Conservation (phyloP, 2,797 vertebrate species). For the Tokudaia tokunoshimensis region DNA sequence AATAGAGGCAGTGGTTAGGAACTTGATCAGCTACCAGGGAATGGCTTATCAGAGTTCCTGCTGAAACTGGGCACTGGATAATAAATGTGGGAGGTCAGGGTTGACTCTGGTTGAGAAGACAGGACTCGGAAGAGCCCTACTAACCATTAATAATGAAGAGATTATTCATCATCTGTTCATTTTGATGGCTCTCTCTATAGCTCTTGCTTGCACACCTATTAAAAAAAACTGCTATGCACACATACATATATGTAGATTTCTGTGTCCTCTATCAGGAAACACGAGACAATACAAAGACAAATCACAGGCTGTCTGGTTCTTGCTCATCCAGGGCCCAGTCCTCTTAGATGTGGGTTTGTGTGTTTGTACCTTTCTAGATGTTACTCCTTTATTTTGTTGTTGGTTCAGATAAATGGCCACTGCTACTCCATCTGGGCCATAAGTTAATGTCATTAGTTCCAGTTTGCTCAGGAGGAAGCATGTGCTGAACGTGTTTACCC, state of each 20-base stretch:
- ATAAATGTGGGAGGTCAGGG: background rate
- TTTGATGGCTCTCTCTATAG: background rate
- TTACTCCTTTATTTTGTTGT: background rate
- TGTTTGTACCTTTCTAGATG: background rate
- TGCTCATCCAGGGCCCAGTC: background rate
- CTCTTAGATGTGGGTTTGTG: background rate
- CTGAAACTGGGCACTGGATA: background rate
- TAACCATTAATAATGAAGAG: background rate
- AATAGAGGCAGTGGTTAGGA: background rate
- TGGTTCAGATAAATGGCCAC: background rate
- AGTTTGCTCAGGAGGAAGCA: background rate
- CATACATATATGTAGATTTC: fast-evolving
- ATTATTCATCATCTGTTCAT: background rate
- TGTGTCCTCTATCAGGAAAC: background rate
- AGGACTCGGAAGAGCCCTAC: background rate
- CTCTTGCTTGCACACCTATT: background rate
- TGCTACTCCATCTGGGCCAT: background rate
- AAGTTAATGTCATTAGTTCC: background rate
- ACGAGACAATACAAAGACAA: fast-evolving
- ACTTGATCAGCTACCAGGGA: too few relatives aligned
- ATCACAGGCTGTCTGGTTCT: background rate
- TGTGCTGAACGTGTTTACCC: too few relatives aligned
- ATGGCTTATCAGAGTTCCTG: background rate
- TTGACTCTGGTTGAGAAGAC: background rate
- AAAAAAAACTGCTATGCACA: background rate